Percentiles rank a stretch among this genome's conserved stretches.
Evolutionary conservation across 2,888 invertebrate genomes (phyloP).

Genomic region (Dilophus febrilis): DNA sequence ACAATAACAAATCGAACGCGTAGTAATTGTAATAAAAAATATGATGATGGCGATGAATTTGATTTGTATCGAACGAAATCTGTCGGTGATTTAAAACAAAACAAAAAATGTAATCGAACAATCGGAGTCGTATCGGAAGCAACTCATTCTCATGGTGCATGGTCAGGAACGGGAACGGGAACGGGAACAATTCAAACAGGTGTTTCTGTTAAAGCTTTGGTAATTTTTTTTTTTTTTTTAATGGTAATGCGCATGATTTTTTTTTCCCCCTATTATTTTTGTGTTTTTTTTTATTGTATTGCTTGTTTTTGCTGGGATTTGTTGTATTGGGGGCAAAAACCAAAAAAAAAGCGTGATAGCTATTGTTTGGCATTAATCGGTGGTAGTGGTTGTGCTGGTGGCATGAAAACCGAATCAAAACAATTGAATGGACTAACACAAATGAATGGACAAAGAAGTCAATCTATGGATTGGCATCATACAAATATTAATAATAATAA

Average conservation of each 20-base stretch:
- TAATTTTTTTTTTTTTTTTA: slow-evolving; percentile 26
- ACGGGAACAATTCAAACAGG: slow-evolving; percentile 23
- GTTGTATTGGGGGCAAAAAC: not conserved
- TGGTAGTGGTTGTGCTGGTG: too few relatives aligned
- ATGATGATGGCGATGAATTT: not conserved
- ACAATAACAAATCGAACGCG: not conserved
- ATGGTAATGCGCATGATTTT: not conserved
- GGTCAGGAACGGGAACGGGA: too few relatives aligned
- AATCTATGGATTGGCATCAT: too few relatives aligned
- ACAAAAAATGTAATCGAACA: too few relatives aligned
- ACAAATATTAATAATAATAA: too few relatives aligned
- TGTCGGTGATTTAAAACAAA: slow-evolving; percentile 12
- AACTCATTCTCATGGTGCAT: too few relatives aligned
- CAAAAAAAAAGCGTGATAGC: not conserved
- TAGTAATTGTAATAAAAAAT: too few relatives aligned
- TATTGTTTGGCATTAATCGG: too few relatives aligned
- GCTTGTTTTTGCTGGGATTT: not conserved
- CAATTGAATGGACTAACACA: too few relatives aligned
- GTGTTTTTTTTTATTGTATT: slow-evolving; percentile 1
- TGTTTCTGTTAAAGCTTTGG: slow-evolving; percentile 43
- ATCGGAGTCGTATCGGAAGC: too few relatives aligned
- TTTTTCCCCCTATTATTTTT: slow-evolving; percentile 7
- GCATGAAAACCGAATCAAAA: too few relatives aligned
- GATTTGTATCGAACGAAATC: slow-evolving; percentile 13
- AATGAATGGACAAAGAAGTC: too few relatives aligned